Base-by-base conservation (phyloP, 2,113 vertebrate species). In the Falcunculus frontatus region DNA sequence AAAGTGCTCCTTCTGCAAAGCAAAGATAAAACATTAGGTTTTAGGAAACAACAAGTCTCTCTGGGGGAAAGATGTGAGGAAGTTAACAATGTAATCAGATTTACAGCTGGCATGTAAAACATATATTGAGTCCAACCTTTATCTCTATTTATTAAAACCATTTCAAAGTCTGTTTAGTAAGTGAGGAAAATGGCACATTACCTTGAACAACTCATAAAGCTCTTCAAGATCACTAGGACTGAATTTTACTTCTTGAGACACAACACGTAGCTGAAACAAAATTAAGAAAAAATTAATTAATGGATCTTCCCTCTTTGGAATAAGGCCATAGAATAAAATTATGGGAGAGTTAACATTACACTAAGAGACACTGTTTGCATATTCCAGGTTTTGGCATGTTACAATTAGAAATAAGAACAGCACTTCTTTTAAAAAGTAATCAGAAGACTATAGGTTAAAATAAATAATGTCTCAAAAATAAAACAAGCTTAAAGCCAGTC, bases 151-250 rank as follows among this genome's bases (percentile, higher is more conserved):
- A 30, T 41, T 89, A 80, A 88, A 95, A 86, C 42, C 49, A 27
- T 82, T 68, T 70, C 65, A 81, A 47, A 88, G 79, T 73, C 70
- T 84, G 16, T n/a, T 60, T 67, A 42, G 16, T 30, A 70, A 69
- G 60, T 29, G 26, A 80, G 33, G 84, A 88, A 87, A 90, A 89
- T 7, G 23, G 62, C 53, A 89, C 13, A n/a, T 63, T 98, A 99
- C 99, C 99, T 99, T 99, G 98, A 99, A 99, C 90, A 99, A 97
- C 70, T 98, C 96, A 93, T 99, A 99, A 86, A 99, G 98, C 70
- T 99, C 98, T 69, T 99, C 99, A 91, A 99, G 97, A 84, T 99
- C 98, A 75, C 97, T 93, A 50, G 97, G 90, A 84, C 89, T 98
- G 91, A 99, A 98, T 96, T 98, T 98, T 89, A 99, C 99, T 80